Evolutionary conservation across 2,113 vertebrate species (phyloP).

Genomic region (Carassius gibelio): DNA sequence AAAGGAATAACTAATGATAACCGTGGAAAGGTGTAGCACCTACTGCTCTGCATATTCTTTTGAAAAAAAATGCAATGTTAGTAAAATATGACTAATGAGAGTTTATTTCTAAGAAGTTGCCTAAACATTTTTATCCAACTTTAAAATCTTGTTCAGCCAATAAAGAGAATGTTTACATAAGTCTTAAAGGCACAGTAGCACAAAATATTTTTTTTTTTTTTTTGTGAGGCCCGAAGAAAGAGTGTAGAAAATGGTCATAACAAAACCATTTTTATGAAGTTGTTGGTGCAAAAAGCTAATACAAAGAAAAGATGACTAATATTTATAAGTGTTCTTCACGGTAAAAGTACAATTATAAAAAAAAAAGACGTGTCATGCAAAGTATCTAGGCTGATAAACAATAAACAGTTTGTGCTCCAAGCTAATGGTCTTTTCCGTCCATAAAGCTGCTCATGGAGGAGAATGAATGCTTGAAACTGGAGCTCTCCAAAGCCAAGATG

Average conservation of each 20-base stretch:
- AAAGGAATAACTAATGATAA: too few species aligned
- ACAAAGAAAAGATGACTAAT: neutral
- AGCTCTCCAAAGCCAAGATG: slow-evolving; percentile 92
- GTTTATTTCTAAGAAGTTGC: too few species aligned
- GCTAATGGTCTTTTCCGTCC: slow-evolving; percentile 1
- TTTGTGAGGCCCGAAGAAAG: neutral
- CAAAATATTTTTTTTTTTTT: too few species aligned
- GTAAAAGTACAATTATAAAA: neutral
- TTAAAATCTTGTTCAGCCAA: too few species aligned
- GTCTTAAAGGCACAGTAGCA: too few species aligned
- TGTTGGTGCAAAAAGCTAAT: neutral
- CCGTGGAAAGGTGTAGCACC: neutral
- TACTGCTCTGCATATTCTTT: too few species aligned
- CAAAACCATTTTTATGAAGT: too few species aligned
- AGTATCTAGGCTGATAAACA: neutral
- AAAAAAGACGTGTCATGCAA: too few species aligned
- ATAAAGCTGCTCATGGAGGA: slow-evolving; percentile 85
- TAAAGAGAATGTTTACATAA: too few species aligned
- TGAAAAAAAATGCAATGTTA: too few species aligned
- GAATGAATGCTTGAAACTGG: slow-evolving; percentile 92
- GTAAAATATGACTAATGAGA: too few species aligned
- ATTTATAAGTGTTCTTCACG: neutral
- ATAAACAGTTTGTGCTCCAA: neutral
- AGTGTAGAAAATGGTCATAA: neutral
- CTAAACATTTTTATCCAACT: too few species aligned